These are phyloP conservation scores for Orthosia incerta DNA, from an alignment of 2,888 invertebrate genomes.

Conservation along the genomic window DNA sequence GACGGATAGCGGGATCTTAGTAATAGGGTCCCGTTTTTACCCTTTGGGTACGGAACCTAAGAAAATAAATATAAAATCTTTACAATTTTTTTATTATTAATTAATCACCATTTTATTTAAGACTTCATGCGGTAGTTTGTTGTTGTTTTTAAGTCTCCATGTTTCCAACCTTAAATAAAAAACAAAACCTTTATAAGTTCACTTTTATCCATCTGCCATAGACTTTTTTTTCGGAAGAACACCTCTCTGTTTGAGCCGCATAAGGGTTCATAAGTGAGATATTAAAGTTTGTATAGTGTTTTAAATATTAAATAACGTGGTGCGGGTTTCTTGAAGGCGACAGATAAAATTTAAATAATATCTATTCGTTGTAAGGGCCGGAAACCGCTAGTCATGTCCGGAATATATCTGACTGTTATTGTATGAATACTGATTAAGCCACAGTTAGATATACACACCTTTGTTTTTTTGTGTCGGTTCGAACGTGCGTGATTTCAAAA, in stretches of 20 bases:
- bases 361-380: constrained; percentile 68
- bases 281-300: constrained; percentile 5
- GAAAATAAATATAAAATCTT: too few relatives aligned
- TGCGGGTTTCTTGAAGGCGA: constrained; percentile 61
- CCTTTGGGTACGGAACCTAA: too few relatives aligned
- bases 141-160: neutral
- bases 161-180: neutral
- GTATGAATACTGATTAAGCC: constrained; percentile 78
- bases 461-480: constrained; percentile 53
- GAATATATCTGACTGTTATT: constrained; percentile 73
- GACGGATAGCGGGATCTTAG: too few relatives aligned
- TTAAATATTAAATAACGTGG: constrained; percentile 32
- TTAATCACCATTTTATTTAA: neutral
- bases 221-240: neutral
- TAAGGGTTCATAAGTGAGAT: neutral
- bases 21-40: too few relatives aligned
- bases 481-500: constrained; percentile 38
- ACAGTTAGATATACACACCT: constrained; percentile 35
- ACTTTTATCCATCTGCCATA: neutral
- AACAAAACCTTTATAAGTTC: neutral
- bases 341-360: constrained; percentile 75
- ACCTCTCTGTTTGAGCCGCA: neutral
- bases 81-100: neutral
- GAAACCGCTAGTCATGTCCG: constrained; percentile 76
- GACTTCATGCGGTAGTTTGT: neutral